A percentile compares a stretch with the other conserved stretches of the same genome.
phyloP scores from a whole-genome alignment of 2,113 vertebrate genomes.

The Excalfactoria chinensis region DNA sequence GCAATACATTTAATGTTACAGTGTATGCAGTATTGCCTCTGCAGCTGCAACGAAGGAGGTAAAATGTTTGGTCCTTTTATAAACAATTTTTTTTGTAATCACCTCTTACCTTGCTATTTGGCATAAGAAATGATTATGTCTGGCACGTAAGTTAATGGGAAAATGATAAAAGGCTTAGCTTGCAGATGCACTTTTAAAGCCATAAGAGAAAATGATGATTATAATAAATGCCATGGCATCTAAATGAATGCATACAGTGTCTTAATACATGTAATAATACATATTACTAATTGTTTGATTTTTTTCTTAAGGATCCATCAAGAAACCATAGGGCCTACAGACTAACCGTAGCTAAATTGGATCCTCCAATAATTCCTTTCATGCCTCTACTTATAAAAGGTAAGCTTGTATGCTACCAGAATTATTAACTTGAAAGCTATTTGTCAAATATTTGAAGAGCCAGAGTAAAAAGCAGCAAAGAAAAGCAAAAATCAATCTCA shows the following conservation, averaged over 20 bases:
- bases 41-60: background rate
- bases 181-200: slow-evolving; percentile 11
- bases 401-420: slow-evolving; percentile 71
- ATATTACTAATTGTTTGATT: slow-evolving; percentile 26
- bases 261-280: background rate
- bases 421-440: slow-evolving; percentile 51
- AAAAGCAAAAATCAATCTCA: slow-evolving; percentile 28
- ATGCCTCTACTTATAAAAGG: slow-evolving; percentile 99
- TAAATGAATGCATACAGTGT: background rate
- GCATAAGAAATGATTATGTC: slow-evolving; percentile 8
- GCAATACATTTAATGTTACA: slow-evolving; percentile 24
- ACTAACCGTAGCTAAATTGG: slow-evolving; percentile 92
- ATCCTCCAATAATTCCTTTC: slow-evolving; percentile 96
- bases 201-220: background rate
- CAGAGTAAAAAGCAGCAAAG: background rate
- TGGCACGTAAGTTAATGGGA: background rate
- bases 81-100: background rate
- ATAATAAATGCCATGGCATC: background rate
- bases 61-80: background rate
- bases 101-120: background rate
- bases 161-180: slow-evolving; percentile 28
- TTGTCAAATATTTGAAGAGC: slow-evolving; percentile 37
- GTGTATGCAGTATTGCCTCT: background rate
- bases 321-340: slow-evolving; percentile 96
- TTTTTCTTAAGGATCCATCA: slow-evolving; percentile 90